Percentiles rank a stretch among this genome's conserved stretches.
Evolutionary conservation across 1,140 invertebrate species (phyloP).

Genomic region (Galleria mellonella): DNA sequence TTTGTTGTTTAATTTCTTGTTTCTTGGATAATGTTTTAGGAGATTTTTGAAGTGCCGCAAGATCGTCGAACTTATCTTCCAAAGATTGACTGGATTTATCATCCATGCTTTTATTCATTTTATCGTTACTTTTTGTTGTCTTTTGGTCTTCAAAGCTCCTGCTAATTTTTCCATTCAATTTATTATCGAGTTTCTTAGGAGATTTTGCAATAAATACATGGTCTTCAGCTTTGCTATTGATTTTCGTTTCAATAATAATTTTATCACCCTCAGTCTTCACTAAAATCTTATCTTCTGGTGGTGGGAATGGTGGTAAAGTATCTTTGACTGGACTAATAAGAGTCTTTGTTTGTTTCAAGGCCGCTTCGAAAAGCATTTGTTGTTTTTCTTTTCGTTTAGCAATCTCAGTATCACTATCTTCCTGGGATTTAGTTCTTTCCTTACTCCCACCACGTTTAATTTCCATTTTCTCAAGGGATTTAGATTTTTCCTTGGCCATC

Average conservation of each 20-base stretch:
- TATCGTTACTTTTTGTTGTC: conserved; percentile 65
- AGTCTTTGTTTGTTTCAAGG: conserved; percentile 81
- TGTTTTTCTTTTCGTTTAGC: conserved; percentile 81
- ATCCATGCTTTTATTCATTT: conserved; percentile 77
- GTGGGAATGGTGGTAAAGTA: conserved; percentile 78
- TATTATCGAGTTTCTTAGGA: conserved; percentile 80
- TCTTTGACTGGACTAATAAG: conserved; percentile 81
- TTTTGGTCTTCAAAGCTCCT: conserved; percentile 80
- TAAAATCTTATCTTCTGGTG: conserved; percentile 79
- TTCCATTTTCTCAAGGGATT: conserved; percentile 79
- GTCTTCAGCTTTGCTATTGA: conserved; percentile 77
- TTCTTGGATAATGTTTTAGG: conserved; percentile 76
- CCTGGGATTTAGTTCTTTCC: conserved; percentile 80
- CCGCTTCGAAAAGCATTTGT: conserved; percentile 81
- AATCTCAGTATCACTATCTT: conserved; percentile 80
- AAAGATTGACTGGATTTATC: conserved; percentile 76
- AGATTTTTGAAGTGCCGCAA: conserved; percentile 73
- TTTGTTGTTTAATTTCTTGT: conserved; percentile 77
- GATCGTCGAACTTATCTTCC: conserved; percentile 76
- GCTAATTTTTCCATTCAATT: conserved; percentile 78
- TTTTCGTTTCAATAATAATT: conserved; percentile 79
- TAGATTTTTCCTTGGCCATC: conserved; percentile 78
- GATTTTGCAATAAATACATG: conserved; percentile 82
- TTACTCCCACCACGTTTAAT: conserved; percentile 77
- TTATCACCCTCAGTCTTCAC: conserved; percentile 79